phyloP scores from a whole-genome alignment of 2,888 invertebrate genomes.

The Helleia helle region DNA sequence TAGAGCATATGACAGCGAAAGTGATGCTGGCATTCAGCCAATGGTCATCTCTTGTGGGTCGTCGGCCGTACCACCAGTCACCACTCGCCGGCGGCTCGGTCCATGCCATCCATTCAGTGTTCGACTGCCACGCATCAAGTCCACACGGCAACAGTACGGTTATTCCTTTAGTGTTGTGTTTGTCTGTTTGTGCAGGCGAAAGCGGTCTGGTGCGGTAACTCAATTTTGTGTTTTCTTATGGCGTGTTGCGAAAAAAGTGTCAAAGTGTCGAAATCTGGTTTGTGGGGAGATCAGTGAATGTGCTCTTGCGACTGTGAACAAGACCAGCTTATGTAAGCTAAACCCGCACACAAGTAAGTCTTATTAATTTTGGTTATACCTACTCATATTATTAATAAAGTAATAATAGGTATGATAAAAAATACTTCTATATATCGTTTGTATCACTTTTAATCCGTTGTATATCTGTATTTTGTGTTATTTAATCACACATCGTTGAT shows the following conservation, averaged over 20 bases:
- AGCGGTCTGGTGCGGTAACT: slow-evolving; percentile 32
- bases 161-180: slow-evolving; percentile 39
- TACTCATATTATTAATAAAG: no score
- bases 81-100: not conserved
- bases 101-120: no score
- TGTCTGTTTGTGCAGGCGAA: slow-evolving; percentile 11
- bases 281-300: slow-evolving; percentile 52
- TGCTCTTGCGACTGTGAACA: slow-evolving; percentile 47
- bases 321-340: slow-evolving; percentile 63
- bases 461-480: no score
- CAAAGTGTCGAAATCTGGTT: slow-evolving; percentile 65
- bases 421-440: no score
- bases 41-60: slow-evolving; percentile 50
- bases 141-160: slow-evolving; percentile 29
- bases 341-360: slow-evolving; percentile 51
- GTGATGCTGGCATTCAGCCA: slow-evolving; percentile 35
- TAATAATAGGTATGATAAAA: no score
- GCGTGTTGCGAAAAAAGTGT: slow-evolving; percentile 66
- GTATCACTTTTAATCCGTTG: no score
- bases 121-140: not conserved
- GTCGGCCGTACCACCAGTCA: slow-evolving; percentile 21
- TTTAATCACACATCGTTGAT: no score
- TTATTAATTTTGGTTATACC: no score
- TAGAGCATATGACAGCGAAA: slow-evolving; percentile 46
- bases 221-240: slow-evolving; percentile 56